Evolutionary conservation across 2,113 vertebrate species (phyloP), one percentile per base, ranked within the genome.

Genomic region (Grammomys dolichurus): DNA sequence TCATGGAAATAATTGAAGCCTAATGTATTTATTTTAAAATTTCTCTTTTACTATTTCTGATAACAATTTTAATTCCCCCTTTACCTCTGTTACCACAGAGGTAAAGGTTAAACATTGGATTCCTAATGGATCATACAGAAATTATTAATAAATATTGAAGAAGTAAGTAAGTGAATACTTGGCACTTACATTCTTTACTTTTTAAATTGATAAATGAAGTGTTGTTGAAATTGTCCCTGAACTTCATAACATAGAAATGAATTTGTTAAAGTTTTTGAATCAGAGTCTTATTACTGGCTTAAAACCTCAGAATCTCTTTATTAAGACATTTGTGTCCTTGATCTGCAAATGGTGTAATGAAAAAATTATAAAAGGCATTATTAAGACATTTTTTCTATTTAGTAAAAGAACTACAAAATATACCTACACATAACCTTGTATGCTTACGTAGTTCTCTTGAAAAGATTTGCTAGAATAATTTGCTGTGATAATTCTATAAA

Each of bases 221-320:
- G 24, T 26, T 63, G 6, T n/a, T 24, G 12, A 89, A 65, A 60
- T 9, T 72, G 24, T 77, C 43, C 19, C 36, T 94, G 40, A 95
- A 75, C 75, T 85, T 33, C 5, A 67, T 33, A 88, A 4, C 77
- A n/a, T 16, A 77, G 22, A 9, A 75, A 11, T 31, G 1, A n/a
- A 80, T 46, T 70, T 93, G 36, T 70, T 94, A 89, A 89, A 73
- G 3, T 2, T 80, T 96, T 91, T 91, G 56, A 93, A 69, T 20
- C 31, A 69, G 33, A 51, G 72, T 70, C 51, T 75, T 90, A 43
- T 86, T 54, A 3, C 78, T 58, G 16, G 4, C 7, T 90, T n/a
- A 36, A 86, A 51, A 94, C 76, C 76, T 87, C 33, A 28, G 22
- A 84, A 31, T 78, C 3, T n/a, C 43, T 63, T 85, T 69, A 48